phyloP scores from a whole-genome alignment of 1,140 invertebrate species.

The Episyrphus balteatus region DNA sequence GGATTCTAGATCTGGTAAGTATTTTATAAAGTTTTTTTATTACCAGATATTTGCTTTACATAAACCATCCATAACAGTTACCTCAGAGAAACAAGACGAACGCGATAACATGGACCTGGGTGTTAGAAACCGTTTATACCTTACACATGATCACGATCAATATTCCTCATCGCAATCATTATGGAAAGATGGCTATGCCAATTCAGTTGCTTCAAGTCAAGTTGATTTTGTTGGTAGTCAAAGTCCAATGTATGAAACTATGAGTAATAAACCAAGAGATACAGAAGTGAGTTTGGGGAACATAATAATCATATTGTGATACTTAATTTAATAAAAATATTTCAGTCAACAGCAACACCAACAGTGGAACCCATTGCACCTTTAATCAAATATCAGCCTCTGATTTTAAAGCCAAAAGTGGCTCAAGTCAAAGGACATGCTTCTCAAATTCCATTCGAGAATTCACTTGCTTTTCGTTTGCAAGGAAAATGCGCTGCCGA shows the following conservation, averaged over 20 bases:
- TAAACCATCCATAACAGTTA: neutral
- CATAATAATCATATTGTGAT: too few species aligned
- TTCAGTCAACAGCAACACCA: neutral
- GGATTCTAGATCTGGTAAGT: slow-evolving; percentile 14
- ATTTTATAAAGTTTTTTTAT: neutral
- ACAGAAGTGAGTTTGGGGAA: too few species aligned
- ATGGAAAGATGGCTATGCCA: slow-evolving; percentile 3
- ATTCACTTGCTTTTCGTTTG: slow-evolving; percentile 39
- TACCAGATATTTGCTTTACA: neutral
- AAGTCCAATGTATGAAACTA: neutral
- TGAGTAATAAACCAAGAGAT: neutral
- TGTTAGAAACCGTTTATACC: neutral
- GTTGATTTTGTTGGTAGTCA: slow-evolving; percentile 13
- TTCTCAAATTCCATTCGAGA: slow-evolving; percentile 35
- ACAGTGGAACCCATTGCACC: too few species aligned
- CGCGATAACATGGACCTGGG: neutral
- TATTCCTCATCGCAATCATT: slow-evolving; percentile 5
- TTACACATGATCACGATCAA: slow-evolving; percentile 1
- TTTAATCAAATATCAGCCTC: slow-evolving; percentile 8
- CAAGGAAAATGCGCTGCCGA: slow-evolving; percentile 50
- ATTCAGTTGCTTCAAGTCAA: slow-evolving; percentile 22
- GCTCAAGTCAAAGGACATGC: slow-evolving; percentile 37
- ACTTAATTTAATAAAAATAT: neutral
- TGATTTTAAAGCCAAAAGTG: slow-evolving; percentile 25
- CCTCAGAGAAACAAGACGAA: neutral